Evolutionary conservation across 2,113 vertebrate genomes (phyloP), one percentile per base, ranked within the genome.

Genomic region (Cettia cetti): DNA sequence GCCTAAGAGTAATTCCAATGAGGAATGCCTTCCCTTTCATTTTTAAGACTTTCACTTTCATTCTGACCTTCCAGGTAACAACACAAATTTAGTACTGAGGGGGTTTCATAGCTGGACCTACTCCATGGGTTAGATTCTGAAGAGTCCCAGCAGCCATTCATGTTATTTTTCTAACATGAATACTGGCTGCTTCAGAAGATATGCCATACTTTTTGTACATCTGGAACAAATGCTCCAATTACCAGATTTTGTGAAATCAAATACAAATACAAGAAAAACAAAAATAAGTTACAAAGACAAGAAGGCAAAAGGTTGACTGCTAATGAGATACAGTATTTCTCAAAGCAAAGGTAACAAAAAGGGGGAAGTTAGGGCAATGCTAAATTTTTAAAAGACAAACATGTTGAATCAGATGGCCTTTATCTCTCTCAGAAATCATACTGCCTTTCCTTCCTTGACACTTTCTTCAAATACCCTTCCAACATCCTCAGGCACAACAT

Each of bases 371-470:
- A 60, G 42, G 47, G 60, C 71, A 88, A 28, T 66, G 59, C 30
- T 39, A 15, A 63, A 37, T 83, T 88, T 90, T 88, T 68, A 17
- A 35, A 72, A 92, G 71, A 52, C 79, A 88, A 66, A 82, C 63
- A 49, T 68, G 63, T 92, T 94, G 82, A 90, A 85, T 96, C 71
- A 80, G 54, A 81, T 86, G 75, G 54, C 30, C 54, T 95, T 92
- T 95, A 91, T 91, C 84, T 82, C 68, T 71, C 31, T 91, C 70
- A 86, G 82, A 92, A 95, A 94, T 94, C 90, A 85, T 69, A n/a
- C 56, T 94, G 87, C 61, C 74, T 94, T 82, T 88, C 47, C 90
- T 90, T 64, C 45, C 63, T 80, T 89, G 77, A 83, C 57, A 56
- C 33, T 78, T 87, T 59, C 42, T 82, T 92, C 89, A 92, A 45